These are phyloP conservation scores for Lanistes nyassanus DNA, from an alignment of 1,140 invertebrate genomes.

Conservation along the genomic window DNA sequence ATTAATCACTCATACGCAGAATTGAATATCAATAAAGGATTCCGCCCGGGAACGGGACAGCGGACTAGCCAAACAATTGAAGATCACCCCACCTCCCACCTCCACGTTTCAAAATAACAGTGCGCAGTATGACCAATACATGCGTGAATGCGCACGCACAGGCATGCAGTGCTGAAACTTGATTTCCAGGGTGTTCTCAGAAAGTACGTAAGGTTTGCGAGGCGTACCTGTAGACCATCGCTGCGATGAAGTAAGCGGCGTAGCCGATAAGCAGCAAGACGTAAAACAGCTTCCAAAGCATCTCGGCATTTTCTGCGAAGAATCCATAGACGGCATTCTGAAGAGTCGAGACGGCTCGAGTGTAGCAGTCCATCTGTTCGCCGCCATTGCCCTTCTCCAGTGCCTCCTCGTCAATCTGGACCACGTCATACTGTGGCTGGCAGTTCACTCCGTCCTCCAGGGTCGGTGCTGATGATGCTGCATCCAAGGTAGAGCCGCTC, in stretches of 20 bases:
- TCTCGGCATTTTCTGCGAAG: constrained; percentile 8
- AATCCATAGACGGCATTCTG: constrained; percentile 22
- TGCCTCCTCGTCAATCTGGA: constrained; percentile 1
- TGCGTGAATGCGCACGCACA: constrained; percentile 2
- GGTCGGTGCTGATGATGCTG: no score
- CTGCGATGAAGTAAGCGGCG: constrained; percentile 40
- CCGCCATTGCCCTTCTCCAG: background rate
- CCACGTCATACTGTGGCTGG: no score
- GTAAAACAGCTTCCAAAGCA: constrained; percentile 22
- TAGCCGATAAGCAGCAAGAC: constrained; percentile 31
- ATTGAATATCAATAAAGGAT: no score
- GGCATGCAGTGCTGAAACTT: background rate
- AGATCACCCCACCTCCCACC: no score
- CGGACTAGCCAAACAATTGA: no score
- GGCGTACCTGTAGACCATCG: constrained; percentile 36
- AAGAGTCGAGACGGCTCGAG: constrained; percentile 3
- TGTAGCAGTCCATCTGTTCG: background rate
- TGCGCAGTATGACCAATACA: no score
- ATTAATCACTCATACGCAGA: no score
- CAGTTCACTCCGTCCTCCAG: background rate
- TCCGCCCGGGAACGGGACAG: no score
- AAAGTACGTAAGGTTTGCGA: background rate
- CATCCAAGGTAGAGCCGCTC: background rate
- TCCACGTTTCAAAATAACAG: no score
- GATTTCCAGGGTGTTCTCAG: background rate